Base-by-base conservation (phyloP, 2,113 vertebrate genomes). In the Ptilorrhoa leucosticta region DNA sequence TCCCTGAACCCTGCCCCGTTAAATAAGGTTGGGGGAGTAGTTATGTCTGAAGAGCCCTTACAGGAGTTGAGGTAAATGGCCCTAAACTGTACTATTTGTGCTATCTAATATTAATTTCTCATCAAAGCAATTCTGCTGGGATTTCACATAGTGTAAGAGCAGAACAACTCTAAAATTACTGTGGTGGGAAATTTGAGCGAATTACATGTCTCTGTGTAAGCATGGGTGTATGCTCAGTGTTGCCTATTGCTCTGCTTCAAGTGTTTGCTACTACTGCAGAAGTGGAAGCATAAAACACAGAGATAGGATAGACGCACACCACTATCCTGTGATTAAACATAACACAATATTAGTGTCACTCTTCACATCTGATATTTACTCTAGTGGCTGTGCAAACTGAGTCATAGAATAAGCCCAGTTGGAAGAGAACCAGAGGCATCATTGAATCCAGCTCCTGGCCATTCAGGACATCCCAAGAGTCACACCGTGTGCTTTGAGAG, bases 91-190 rank as follows among this genome's bases (percentile, higher is more conserved):
- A 58, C 23, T 85, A 37, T 80, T 96, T 91, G 35, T 93, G 51
- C 54, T 90, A 27, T 90, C 90, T 88, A 80, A 48, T 93, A 90
- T 15, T 44, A 23, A 60, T 90, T 95, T 90, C 82, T 92, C 15
- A 51, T 92, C 30, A 51, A 31, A 92, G 39, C 15, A 91, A 44
- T 90, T 85, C 63, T 77, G 19, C 15, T 50, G 66, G 30, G 63
- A 70, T 76, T 94, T 94, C 73, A 47, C 33, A 2, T 93, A 66
- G 27, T 58, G 35, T 80, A 88, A 94, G 47, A 85, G 33, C 35
- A 77, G 82, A 66, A 58, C 33, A 58, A 63, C 35, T 51, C 71
- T 30, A 16, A 66, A 92, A 87, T 73, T 54, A n/a, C 64, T 44
- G 63, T 66, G 65, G 24, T 88, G 39, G 84, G 75, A 93, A 65